Conservation (phyloP, 2,797 vertebrate species). For the Coreius guichenoti region DNA sequence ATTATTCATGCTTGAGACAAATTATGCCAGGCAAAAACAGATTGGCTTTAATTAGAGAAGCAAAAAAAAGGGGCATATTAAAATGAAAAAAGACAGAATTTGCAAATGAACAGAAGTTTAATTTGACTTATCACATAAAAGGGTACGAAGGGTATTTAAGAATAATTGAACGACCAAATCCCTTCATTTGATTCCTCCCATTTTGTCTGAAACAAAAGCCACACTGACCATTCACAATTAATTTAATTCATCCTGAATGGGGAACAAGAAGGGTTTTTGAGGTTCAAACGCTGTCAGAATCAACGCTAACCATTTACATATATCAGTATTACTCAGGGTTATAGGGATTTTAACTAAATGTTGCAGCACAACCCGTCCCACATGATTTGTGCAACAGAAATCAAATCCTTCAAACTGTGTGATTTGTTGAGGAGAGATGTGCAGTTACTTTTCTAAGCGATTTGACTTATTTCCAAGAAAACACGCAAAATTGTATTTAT, state of each 20-base stretch:
- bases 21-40: constrained; percentile 46
- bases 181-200: constrained; percentile 23
- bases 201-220: constrained; percentile 29
- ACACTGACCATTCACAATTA: constrained; percentile 36
- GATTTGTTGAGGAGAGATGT: neutral
- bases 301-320: neutral
- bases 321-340: neutral
- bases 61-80: constrained; percentile 24
- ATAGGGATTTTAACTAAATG: neutral
- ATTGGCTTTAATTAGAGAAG: constrained; percentile 53
- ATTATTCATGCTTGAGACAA: constrained; percentile 50
- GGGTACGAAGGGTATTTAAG: constrained; percentile 36
- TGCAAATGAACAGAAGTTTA: constrained; percentile 48
- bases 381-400: neutral
- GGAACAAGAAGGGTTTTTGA: neutral
- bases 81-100: constrained; percentile 34
- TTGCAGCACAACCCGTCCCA: neutral
- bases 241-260: constrained; percentile 30
- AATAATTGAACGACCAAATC: constrained; percentile 37
- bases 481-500: neutral
- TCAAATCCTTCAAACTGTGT: neutral
- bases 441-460: neutral
- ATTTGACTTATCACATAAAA: constrained; percentile 49
- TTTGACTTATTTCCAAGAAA: no score
- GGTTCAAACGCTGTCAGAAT: neutral